Base-by-base conservation (phyloP, 2,888 invertebrate genomes). In the Habroteleia sp. region DNA sequence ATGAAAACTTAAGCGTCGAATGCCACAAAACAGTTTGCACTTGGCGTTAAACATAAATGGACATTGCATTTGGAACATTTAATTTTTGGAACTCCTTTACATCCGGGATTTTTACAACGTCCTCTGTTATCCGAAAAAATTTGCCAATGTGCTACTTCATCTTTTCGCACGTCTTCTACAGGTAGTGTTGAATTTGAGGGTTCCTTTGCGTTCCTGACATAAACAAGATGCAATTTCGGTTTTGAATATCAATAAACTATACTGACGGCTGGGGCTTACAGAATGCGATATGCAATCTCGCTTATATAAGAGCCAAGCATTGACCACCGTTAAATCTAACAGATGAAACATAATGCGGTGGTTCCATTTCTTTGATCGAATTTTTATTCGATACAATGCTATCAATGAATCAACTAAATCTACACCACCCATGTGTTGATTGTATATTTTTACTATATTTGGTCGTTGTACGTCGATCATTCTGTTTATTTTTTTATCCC, bases 111-210 rank as follows among this genome's bases (percentile, higher is more conserved):
- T 66, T 50, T 44, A 33, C 58, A 69, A n/a, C 50, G 60, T 69
- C 58, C 58, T 60, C 68, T 60, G 50, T 60, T 69, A 13, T 63
- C 42, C 50, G 50, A 63, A 63, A 63, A 63, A 41, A 63, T 63
- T 63, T 20, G 52, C 50, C 46, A 69, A 69, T 63, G 62, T n/a
- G n/a, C n/a, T n/a, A n/a, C n/a, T n/a, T n/a, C n/a, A n/a, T n/a
- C n/a, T n/a, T n/a, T n/a, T n/a, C 50, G 41, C 62, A 50, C 62
- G 41, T 63, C 11, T 63, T 63, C 6, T 50, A 63, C 48, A 1
- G 62, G 39, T 8, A 63, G 50, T 50, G 16, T 39, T 63, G 63
- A n/a, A 52, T 50, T 63, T 63, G 50, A 14, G 3, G 10, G 10
- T 63, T 63, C 29, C 52, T 63, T 50, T 68, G 39, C 20, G 56